These are phyloP conservation scores for Aleadryas rufinucha DNA, from an alignment of 2,113 vertebrate genomes.

Conservation along the genomic window DNA sequence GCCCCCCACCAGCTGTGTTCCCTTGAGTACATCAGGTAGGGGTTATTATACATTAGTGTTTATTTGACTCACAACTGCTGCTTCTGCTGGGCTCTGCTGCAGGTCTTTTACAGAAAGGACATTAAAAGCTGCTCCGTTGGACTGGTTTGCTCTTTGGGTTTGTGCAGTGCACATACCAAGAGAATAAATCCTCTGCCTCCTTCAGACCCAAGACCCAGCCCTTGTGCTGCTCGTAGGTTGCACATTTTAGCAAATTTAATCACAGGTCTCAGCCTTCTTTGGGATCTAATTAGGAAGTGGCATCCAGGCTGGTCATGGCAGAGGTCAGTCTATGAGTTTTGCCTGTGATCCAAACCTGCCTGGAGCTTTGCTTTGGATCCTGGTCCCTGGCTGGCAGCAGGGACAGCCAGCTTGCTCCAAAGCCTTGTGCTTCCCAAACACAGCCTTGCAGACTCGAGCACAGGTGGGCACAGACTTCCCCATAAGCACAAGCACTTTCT, in stretches of 20 bases:
- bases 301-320: background rate
- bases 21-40: background rate
- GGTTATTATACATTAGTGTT: background rate
- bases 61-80: background rate
- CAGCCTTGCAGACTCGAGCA: background rate
- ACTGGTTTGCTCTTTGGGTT: background rate
- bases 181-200: background rate
- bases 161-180: background rate
- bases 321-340: background rate
- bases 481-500: background rate
- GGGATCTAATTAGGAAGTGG: background rate
- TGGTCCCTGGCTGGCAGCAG: background rate
- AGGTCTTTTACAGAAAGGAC: background rate
- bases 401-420: background rate
- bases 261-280: background rate
- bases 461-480: background rate
- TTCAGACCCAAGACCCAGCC: background rate
- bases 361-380: background rate
- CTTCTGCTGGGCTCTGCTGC: background rate
- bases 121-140: background rate
- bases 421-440: background rate
- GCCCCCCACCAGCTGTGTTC: background rate
- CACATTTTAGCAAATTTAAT: background rate
- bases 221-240: background rate
- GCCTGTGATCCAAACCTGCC: background rate